Conservation (phyloP, 2,888 invertebrate species). For the Polydrusus pterygomalis region DNA sequence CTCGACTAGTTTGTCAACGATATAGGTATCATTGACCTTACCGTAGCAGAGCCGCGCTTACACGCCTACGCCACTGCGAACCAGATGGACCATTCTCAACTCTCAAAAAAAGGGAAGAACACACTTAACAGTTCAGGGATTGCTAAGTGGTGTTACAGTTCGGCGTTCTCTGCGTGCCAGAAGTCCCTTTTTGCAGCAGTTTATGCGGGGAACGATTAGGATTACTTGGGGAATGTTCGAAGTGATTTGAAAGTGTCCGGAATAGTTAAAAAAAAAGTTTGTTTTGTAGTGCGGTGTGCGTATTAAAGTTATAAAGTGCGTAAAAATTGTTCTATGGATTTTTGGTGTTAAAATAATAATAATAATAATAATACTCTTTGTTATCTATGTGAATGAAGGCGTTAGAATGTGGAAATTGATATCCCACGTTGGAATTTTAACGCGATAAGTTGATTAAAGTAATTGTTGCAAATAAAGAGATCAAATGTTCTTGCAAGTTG, state of each 20-base stretch:
- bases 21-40: constrained; percentile 27
- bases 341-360: no score
- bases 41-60: background rate
- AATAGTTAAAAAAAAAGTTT: background rate
- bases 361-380: no score
- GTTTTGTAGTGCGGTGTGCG: no score
- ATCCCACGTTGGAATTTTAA: no score
- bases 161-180: constrained; percentile 2
- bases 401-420: no score
- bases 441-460: no score
- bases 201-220: no score
- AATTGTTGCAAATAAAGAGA: no score
- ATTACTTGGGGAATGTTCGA: background rate
- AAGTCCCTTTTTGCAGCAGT: constrained; percentile 4
- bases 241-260: background rate
- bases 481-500: no score
- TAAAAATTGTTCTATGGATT: no score
- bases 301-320: no score
- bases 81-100: constrained; percentile 66
- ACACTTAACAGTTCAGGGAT: constrained; percentile 15
- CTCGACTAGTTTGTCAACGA: background rate
- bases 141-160: constrained; percentile 15
- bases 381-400: no score
- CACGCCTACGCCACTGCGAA: constrained; percentile 65
- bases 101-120: constrained; percentile 63